Percentiles rank a stretch among this genome's conserved stretches.
Conservation (phyloP, 92 coral and sea anemone genomes). For the Ricordea florida region DNA sequence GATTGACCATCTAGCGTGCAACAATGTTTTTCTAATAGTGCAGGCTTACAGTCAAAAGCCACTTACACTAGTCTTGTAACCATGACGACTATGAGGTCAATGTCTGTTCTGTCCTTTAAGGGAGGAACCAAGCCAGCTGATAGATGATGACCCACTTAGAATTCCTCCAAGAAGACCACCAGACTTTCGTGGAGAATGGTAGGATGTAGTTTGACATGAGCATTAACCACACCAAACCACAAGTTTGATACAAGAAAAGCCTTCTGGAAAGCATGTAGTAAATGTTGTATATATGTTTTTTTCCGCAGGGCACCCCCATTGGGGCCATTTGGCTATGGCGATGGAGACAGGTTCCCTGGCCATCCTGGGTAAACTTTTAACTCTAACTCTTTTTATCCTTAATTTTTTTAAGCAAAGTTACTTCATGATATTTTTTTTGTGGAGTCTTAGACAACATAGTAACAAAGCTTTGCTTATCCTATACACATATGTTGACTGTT, state of each 20-base stretch:
- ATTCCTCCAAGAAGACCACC: constrained; percentile 89
- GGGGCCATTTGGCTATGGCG: constrained; percentile 87
- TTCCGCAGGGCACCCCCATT: constrained; percentile 80
- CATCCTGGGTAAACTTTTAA: constrained; percentile 79
- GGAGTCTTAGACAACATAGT: background rate
- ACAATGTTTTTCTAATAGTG: too few species aligned
- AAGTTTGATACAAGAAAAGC: too few species aligned
- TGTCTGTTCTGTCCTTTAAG: too few species aligned
- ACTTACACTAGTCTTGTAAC: too few species aligned
- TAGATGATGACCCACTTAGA: constrained; percentile 81
- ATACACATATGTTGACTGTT: background rate
- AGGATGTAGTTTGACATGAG: background rate
- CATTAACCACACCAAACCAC: background rate
- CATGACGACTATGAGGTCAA: too few species aligned
- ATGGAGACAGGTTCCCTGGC: constrained; percentile 91
- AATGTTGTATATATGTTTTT: background rate
- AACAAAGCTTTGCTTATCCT: too few species aligned
- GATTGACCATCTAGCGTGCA: too few species aligned
- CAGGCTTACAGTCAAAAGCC: too few species aligned
- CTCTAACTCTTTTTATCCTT: background rate
- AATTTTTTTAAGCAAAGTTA: background rate
- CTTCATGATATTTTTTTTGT: too few species aligned
- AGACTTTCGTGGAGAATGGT: constrained; percentile 81
- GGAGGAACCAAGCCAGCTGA: constrained; percentile 49
- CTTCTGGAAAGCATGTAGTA: too few species aligned